Evolutionary conservation across 2,888 invertebrate species (phyloP).

Genomic region (Apeira syringaria): DNA sequence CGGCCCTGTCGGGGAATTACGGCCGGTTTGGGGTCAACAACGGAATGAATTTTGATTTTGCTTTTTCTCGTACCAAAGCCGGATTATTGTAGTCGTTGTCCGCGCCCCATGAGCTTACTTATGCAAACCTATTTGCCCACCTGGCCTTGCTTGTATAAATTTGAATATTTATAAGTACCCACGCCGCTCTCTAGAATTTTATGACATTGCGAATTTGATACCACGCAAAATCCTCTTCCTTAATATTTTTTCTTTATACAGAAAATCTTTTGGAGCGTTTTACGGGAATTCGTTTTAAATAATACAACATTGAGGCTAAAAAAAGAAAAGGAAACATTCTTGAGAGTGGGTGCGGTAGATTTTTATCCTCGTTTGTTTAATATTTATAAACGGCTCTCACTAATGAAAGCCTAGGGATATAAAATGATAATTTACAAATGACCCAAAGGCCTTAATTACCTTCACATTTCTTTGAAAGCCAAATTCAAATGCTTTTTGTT

Average conservation of each 20-base stretch:
- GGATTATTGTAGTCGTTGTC: slow-evolving; percentile 58
- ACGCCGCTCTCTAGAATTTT: slow-evolving; percentile 44
- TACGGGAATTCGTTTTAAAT: slow-evolving; percentile 36
- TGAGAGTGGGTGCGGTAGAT: slow-evolving; percentile 24
- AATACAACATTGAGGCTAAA: slow-evolving; percentile 30
- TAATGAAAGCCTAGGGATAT: slow-evolving; percentile 29
- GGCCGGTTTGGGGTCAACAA: slow-evolving; percentile 60
- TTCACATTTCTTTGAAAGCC: slow-evolving; percentile 12
- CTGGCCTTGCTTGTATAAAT: slow-evolving; percentile 54
- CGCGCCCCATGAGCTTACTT: slow-evolving; percentile 50
- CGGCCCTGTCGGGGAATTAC: slow-evolving; percentile 62
- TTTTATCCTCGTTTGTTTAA: slow-evolving; percentile 33
- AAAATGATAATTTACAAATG: slow-evolving; percentile 28
- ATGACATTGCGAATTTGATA: slow-evolving; percentile 53
- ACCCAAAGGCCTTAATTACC: slow-evolving; percentile 21
- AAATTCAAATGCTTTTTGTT: slow-evolving; percentile 51
- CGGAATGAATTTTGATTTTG: slow-evolving; percentile 78
- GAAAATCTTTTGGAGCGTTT: slow-evolving; percentile 31
- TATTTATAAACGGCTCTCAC: slow-evolving; percentile 31
- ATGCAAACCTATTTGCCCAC: slow-evolving; percentile 55
- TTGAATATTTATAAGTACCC: slow-evolving; percentile 57
- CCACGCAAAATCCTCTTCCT: slow-evolving; percentile 35
- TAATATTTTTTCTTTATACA: slow-evolving; percentile 40
- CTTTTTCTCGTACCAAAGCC: slow-evolving; percentile 57
- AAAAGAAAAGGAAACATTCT: slow-evolving; percentile 25